Evolutionary conservation across 2,113 vertebrate genomes (phyloP).

Genomic region (Nannobrachium achirus): DNA sequence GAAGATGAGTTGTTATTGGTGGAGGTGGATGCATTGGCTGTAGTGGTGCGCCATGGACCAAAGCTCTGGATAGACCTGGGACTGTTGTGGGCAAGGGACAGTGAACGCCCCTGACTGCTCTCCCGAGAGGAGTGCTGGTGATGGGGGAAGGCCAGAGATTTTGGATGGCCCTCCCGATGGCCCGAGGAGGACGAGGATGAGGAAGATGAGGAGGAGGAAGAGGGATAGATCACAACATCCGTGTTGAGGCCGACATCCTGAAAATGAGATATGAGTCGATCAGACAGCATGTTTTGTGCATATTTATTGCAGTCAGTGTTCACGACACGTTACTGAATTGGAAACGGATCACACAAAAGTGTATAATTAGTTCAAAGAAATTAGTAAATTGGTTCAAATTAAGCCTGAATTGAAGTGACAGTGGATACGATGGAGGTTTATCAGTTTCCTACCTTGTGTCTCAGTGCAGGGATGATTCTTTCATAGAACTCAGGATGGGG

Average conservation of each 20-base stretch:
- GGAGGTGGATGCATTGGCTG: slow-evolving; percentile 27
- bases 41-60: slow-evolving; percentile 1
- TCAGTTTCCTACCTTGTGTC: slow-evolving; percentile 65
- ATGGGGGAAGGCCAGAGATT: slow-evolving; percentile 58
- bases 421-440: not conserved
- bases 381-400: not conserved
- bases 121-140: slow-evolving; percentile 42
- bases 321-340: no score
- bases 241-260: slow-evolving; percentile 69
- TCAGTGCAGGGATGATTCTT: slow-evolving; percentile 74
- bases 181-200: slow-evolving; percentile 4
- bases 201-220: not conserved
- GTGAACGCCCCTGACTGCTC: slow-evolving; percentile 21
- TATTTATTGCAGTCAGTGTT: no score
- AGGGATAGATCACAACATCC: slow-evolving; percentile 36
- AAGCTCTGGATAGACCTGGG: slow-evolving; percentile 43
- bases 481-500: slow-evolving; percentile 82
- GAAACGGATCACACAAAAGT: no score
- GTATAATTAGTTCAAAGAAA: no score
- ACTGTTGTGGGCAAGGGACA: slow-evolving; percentile 41
- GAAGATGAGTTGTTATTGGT: slow-evolving; percentile 5
- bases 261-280: slow-evolving; percentile 1
- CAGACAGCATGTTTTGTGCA: no score
- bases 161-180: slow-evolving; percentile 38
- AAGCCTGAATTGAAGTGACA: not conserved